phyloP scores from a whole-genome alignment of 2,113 vertebrate genomes.

The Tiliqua scincoides region DNA sequence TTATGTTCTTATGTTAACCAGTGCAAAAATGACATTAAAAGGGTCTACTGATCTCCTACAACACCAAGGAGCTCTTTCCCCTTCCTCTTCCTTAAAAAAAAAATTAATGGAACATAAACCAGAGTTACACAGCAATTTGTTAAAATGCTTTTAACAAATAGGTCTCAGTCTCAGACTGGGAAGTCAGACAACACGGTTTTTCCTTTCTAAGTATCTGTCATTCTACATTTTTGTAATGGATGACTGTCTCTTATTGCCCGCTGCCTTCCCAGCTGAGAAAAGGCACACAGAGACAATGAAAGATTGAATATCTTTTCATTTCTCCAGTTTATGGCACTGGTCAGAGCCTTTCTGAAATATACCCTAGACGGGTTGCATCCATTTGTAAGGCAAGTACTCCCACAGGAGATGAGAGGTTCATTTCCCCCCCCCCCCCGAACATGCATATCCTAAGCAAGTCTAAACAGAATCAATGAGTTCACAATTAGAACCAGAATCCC shows the following conservation, averaged over 20 bases:
- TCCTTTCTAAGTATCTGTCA: neutral
- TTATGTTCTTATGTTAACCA: no score
- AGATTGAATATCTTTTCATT: neutral
- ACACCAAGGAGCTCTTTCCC: no score
- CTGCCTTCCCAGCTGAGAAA: neutral
- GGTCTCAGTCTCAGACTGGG: neutral
- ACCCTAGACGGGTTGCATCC: neutral
- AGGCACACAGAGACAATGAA: neutral
- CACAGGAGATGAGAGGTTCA: neutral
- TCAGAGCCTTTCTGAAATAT: neutral
- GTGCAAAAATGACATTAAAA: no score
- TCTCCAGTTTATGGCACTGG: neutral
- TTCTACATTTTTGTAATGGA: neutral
- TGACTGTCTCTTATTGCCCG: neutral
- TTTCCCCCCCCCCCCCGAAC: neutral
- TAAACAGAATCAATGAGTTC: neutral
- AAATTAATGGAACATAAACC: no score
- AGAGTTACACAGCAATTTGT: neutral
- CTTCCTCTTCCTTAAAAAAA: no score
- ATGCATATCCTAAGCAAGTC: neutral
- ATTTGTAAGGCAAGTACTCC: neutral
- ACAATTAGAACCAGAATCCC: neutral
- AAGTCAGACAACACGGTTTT: neutral
- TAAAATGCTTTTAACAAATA: neutral
- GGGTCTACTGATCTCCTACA: no score